Evolutionary conservation across 2,797 vertebrate species (phyloP).

Genomic region (Buceros bicornis): DNA sequence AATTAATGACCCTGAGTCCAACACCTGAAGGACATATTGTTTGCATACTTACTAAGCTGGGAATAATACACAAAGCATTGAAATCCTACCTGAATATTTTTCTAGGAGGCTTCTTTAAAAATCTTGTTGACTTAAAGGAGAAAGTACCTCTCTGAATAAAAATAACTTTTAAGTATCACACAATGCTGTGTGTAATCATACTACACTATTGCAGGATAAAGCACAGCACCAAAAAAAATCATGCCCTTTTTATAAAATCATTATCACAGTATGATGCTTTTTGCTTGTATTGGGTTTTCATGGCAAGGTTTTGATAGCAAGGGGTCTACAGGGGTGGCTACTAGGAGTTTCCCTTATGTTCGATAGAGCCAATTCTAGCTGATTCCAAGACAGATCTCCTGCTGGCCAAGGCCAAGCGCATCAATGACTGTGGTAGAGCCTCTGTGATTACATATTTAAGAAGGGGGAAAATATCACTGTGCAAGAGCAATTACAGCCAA

Average conservation of each 20-base stretch:
- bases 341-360: not conserved
- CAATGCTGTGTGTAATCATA: not conserved
- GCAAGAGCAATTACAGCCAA: not conserved
- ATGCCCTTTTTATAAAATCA: not conserved
- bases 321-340: not conserved
- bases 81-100: not conserved
- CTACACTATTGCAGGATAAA: not conserved
- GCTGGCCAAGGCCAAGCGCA: not conserved
- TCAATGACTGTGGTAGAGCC: rapidly evolving
- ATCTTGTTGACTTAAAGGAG: not conserved
- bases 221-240: not conserved
- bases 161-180: not conserved
- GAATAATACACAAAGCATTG: not conserved
- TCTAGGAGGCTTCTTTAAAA: not conserved
- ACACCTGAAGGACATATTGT: not conserved
- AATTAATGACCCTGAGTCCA: not conserved
- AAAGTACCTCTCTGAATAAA: not conserved
- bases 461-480: not conserved
- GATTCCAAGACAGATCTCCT: rapidly evolving
- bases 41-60: not conserved
- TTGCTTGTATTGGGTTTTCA: not conserved
- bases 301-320: not conserved
- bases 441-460: not conserved
- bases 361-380: not conserved
- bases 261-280: not conserved